A percentile compares a stretch with the other conserved stretches of the same genome.
Evolutionary conservation across 2,888 invertebrate species (phyloP).

Genomic region (Campoletis raptor): DNA sequence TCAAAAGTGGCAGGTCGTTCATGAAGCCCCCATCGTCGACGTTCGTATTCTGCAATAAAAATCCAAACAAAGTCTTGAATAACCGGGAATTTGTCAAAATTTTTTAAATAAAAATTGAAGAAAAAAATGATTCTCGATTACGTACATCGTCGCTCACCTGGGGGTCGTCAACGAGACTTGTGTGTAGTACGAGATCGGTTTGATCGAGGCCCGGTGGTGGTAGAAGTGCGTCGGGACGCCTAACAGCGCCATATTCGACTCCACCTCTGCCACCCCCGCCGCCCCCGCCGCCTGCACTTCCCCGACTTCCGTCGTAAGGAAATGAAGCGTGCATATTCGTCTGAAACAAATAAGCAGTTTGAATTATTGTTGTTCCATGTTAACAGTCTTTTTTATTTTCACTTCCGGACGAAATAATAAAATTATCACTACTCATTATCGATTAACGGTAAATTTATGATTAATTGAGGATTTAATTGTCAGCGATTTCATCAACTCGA

Average conservation of each 20-base stretch:
- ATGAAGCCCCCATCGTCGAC: slow-evolving; percentile 96
- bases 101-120: slow-evolving; percentile 18
- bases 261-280: slow-evolving; percentile 81
- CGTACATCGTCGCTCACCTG: slow-evolving; percentile 85
- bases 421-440: not conserved
- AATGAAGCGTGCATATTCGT: slow-evolving; percentile 86
- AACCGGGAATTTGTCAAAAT: not conserved
- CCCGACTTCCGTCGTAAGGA: slow-evolving; percentile 85
- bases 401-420: not conserved
- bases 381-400: not conserved
- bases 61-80: slow-evolving; percentile 39
- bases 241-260: slow-evolving; percentile 80
- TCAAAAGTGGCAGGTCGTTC: slow-evolving; percentile 94
- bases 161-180: slow-evolving; percentile 84
- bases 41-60: slow-evolving; percentile 89
- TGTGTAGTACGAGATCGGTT: slow-evolving; percentile 84
- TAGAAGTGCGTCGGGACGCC: slow-evolving; percentile 83
- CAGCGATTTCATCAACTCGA: slow-evolving; percentile 10
- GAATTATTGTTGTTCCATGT: slow-evolving; percentile 15
- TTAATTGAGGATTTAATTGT: not conserved
- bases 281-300: slow-evolving; percentile 83
- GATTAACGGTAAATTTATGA: not conserved
- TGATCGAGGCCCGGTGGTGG: slow-evolving; percentile 84
- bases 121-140: slow-evolving; percentile 76
- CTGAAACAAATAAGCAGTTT: slow-evolving; percentile 77